Evolutionary conservation across 2,113 vertebrate species (phyloP), one percentile per base, ranked within the genome.

Genomic region (Lycocorax pyrrhopterus): DNA sequence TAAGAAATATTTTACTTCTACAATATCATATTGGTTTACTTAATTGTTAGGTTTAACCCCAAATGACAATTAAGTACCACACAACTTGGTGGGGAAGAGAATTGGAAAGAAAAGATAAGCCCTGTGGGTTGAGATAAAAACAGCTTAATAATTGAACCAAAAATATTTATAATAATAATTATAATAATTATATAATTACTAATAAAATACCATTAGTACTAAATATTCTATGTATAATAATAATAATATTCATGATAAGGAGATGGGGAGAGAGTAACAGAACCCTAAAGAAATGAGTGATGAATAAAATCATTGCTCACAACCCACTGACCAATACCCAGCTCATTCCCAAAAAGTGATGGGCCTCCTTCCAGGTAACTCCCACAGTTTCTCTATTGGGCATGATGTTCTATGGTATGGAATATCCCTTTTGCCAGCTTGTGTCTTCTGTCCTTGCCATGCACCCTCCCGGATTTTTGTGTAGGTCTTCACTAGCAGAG

Each of bases 151-250:
- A 26, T 13, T 12, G 53, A 89, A 60, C 16, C 0, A 30, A 68
- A 71, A 41, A 25, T 10, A 37, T 0, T n/a, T 13, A 25, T 21
- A 35, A 6, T 16, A 41, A 16, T 23, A 18, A 15, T 35, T 10
- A 10, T 35, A 6, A 33, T 23, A 20, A 16, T 49, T 0, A 27
- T 44, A 22, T 19, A 0, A 33, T 39, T 52, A 25, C 4, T 9
- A 20, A 73, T 51, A 33, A 39, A 67, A 25, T 30, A 33, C 5
- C 3, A 13, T 7, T 58, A 37, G 16, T 25, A 23, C 1, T 14
- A 20, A 51, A 66, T 29, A 51, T 23, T 51, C 8, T 72, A 27
- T 18, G 2, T 68, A 6, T 25, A n/a, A 5, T 46, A 60, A 11
- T 52, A 52, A 14, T 53, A 32, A 25, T 18, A 18, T 4, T 20